Base-by-base conservation (phyloP, 64 coral and sea anemone genomes). In the Acropora tenuis region DNA sequence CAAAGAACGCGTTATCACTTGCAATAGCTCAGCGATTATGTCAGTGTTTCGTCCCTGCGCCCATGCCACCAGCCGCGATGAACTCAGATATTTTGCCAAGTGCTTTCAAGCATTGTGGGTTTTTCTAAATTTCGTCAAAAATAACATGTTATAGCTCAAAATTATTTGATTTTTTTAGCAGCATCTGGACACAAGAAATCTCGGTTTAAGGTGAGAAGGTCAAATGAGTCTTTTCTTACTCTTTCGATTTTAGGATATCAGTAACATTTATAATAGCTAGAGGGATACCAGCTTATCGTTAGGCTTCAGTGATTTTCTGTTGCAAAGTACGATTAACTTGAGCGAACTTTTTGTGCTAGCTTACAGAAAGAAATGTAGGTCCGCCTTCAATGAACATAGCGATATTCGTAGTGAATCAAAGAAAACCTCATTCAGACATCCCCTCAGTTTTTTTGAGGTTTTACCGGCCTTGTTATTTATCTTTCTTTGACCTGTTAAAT, bases 51-150 rank as follows among this genome's bases (percentile, higher is more conserved):
- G 82, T 72, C 12, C 6, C 44, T 12, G 17, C 17, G 43, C 2
- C 15, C 65, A 49, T n/a, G 63, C 58, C 82, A 85, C 82, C 82
- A 85, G 82, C 68, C 2, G 17, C 69, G 61, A 85, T 85, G 68
- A 85, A 65, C 66, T 85, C 82, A 85, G 82, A 48, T 85, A 72
- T 85, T 85, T 85, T 49, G 61, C 68, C 17, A 71, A 49, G 66
- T 85, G 61, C 82, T 69, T 85, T 85, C 82, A 85, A 85, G 82
- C 61, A 68, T 72, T 71, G 8, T 18, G 45, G 82, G 12, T 49
- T 17, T 8, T 30, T 71, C 8, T 71, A 40, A 85, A 65, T 17
- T 72, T 18, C 50, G 30, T 50, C 82, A 43, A 71, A 85, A 72
- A 67, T 69, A 85, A 69, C 47, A 85, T 85, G 82, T 50, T 85